Percentiles rank a stretch among this genome's conserved stretches.
phyloP scores from a whole-genome alignment of 2,888 invertebrate genomes.

The Melikaiella ostensackeni region DNA sequence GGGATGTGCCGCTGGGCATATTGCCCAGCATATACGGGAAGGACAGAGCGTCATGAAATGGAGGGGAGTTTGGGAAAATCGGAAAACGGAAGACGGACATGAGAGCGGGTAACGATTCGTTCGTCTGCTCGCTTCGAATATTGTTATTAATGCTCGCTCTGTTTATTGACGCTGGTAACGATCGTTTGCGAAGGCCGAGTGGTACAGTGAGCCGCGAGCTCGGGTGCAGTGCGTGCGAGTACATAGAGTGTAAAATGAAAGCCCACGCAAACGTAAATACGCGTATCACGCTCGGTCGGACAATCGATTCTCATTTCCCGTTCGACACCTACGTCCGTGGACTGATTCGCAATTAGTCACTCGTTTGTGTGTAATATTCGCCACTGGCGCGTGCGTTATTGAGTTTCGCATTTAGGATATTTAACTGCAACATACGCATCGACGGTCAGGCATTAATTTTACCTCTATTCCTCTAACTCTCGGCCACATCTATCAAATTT shows the following conservation, averaged over 20 bases:
- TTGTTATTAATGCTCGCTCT: slow-evolving; percentile 48
- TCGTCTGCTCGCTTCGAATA: slow-evolving; percentile 33
- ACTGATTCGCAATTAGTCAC: slow-evolving; percentile 57
- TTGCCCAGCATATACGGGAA: not conserved
- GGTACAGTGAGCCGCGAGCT: slow-evolving; percentile 41
- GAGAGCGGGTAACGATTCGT: slow-evolving; percentile 33
- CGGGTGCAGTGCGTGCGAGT: slow-evolving; percentile 38
- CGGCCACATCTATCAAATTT: not conserved
- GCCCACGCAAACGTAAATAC: slow-evolving; percentile 58
- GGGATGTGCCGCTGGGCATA: slow-evolving; percentile 35
- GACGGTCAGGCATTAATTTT: slow-evolving; percentile 1
- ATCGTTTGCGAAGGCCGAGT: slow-evolving; percentile 47
- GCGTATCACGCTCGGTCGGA: slow-evolving; percentile 54
- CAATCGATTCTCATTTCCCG: slow-evolving; percentile 60
- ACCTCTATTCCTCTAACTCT: not conserved
- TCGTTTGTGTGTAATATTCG: slow-evolving; percentile 56
- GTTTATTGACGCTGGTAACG: slow-evolving; percentile 54
- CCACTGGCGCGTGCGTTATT: slow-evolving; percentile 23
- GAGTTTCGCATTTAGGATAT: slow-evolving; percentile 27
- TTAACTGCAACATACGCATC: slow-evolving; percentile 27
- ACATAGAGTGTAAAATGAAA: slow-evolving; percentile 51
- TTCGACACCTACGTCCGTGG: slow-evolving; percentile 57
- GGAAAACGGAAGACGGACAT: not conserved
- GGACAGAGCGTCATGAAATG: slow-evolving; percentile 19
- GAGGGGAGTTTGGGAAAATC: not conserved